phyloP scores from a whole-genome alignment of 2,888 invertebrate genomes.

The Rugalucina vietnamica region DNA sequence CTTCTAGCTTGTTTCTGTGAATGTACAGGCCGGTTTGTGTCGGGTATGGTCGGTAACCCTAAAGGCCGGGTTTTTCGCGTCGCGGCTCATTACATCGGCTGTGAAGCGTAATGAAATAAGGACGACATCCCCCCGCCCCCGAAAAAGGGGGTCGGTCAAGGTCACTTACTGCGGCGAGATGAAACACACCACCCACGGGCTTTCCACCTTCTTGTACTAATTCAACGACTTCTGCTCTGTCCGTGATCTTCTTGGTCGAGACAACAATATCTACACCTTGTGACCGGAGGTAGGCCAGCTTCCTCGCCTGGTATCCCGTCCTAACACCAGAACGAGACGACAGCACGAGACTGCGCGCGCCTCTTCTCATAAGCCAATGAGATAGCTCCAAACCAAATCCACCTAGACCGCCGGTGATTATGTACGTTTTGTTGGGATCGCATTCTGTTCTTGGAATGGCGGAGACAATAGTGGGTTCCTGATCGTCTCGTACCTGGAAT shows the following conservation, averaged over 20 bases:
- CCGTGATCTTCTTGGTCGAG: constrained; percentile 89
- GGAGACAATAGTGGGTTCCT: constrained; percentile 75
- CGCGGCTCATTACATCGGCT: too few relatives aligned
- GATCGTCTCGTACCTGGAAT: constrained; percentile 89
- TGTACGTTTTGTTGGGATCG: constrained; percentile 85
- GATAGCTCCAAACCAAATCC: constrained; percentile 96
- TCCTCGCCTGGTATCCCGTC: constrained; percentile 94
- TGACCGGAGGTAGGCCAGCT: constrained; percentile 87
- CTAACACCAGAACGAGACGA: constrained; percentile 93
- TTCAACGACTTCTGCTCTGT: constrained; percentile 88
- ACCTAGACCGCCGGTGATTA: constrained; percentile 93
- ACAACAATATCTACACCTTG: constrained; percentile 88
- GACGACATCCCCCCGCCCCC: too few relatives aligned
- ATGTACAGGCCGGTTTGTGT: too few relatives aligned
- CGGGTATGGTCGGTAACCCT: too few relatives aligned
- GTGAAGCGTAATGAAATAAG: too few relatives aligned
- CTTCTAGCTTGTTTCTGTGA: too few relatives aligned
- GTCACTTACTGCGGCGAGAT: constrained; percentile 90
- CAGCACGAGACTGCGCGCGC: constrained; percentile 94
- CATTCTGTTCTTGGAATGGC: constrained; percentile 94
- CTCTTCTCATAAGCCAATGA: constrained; percentile 89
- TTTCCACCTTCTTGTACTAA: constrained; percentile 88
- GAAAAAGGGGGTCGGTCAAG: too few relatives aligned
- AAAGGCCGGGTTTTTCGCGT: too few relatives aligned
- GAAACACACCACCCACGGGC: constrained; percentile 94